Evolutionary conservation across 2,797 vertebrate genomes (phyloP), one percentile per base, ranked within the genome.

Genomic region (Nannoperca australis): DNA sequence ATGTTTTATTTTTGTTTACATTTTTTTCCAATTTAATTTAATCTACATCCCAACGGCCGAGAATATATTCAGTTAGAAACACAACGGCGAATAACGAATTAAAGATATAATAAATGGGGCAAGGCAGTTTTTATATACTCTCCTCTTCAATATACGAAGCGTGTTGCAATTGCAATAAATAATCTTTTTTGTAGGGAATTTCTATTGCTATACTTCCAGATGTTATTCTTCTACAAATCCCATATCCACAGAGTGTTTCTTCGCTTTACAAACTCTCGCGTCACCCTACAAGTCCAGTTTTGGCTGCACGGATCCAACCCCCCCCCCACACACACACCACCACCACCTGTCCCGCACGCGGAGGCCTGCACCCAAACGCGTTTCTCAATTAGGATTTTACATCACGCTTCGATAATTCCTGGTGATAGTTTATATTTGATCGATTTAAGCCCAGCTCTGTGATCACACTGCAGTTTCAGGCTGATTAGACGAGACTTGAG

Each of bases 401-500:
- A 68, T 34, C 67, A 74, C 59, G 79, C 79, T 72, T 62, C 45
- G 34, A 84, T 87, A 72, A 90, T 90, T 89, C 69, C 71, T 58
- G 72, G 34, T 74, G 74, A 87, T 77, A 27, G 68, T 2, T 76
- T 63, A 76, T 83, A 88, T 79, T 76, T 86, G 88, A 91, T 93
- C 83, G 88, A 92, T 92, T 63, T 71, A 75, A 79, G 49, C 45
- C 27, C 66, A 55, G 79, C 70, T 88, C 87, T 88, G 76, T 91
- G 78, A 85, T 88, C 71, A 82, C 82, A 72, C 82, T 71, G 88
- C 78, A 85, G 78, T 84, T 89, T 91, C 82, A 85, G 88, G 80
- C 76, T 89, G 88, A 93, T 94, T 90, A 89, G 79, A 73, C 30
- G 54, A 68, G 75, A 84, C 84, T 85, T 89, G 66, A 53, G 85